A percentile compares a stretch with the other conserved stretches of the same genome.
phyloP scores from a whole-genome alignment of 2,888 invertebrate genomes.

The Nephrotoma flavescens region DNA sequence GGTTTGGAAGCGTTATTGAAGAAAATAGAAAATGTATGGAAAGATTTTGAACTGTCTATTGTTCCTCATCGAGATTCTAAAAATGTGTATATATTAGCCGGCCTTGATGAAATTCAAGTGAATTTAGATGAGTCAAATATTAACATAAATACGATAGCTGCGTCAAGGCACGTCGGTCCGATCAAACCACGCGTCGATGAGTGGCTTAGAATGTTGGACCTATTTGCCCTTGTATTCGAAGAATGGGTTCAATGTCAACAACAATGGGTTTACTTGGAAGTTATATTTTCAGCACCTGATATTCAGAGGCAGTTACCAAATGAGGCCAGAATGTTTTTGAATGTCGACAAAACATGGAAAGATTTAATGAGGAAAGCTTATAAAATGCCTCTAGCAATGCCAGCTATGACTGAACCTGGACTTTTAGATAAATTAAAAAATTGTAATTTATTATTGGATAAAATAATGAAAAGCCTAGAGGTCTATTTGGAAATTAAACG shows the following conservation, averaged over 20 bases:
- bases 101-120: constrained; percentile 70
- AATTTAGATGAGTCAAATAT: constrained; percentile 76
- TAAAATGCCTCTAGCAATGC: constrained; percentile 68
- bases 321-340: constrained; percentile 72
- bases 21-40: constrained; percentile 77
- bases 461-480: constrained; percentile 80
- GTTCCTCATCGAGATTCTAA: constrained; percentile 65
- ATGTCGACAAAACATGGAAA: constrained; percentile 83
- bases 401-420: constrained; percentile 59
- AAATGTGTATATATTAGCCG: constrained; percentile 71
- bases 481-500: constrained; percentile 80
- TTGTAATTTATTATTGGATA: constrained; percentile 67
- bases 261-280: constrained; percentile 89
- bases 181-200: constrained; percentile 70
- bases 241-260: constrained; percentile 81
- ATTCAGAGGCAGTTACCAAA: constrained; percentile 85
- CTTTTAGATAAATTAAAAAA: constrained; percentile 50
- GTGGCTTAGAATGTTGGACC: constrained; percentile 60
- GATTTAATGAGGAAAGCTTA: constrained; percentile 71
- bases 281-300: constrained; percentile 88
- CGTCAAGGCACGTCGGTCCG: constrained; percentile 73
- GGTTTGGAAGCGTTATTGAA: constrained; percentile 65
- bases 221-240: constrained; percentile 72
- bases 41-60: constrained; percentile 60
- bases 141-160: constrained; percentile 71